A percentile compares a stretch with the other conserved stretches of the same genome.
Evolutionary conservation across 1,140 invertebrate genomes (phyloP).

Genomic region (Holotrichia oblita): DNA sequence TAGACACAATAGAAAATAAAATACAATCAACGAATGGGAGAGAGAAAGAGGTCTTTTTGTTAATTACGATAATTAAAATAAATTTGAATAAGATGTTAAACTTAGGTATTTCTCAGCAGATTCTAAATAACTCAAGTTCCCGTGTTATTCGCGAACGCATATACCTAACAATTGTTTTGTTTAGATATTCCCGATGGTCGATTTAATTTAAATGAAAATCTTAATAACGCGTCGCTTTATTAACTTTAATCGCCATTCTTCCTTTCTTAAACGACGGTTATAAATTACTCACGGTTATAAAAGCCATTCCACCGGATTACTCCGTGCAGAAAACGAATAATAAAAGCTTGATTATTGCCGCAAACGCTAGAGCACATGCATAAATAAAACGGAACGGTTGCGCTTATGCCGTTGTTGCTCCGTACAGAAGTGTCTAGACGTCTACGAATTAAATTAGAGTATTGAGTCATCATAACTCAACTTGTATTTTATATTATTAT

Average conservation of each 20-base stretch:
- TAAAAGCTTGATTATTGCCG: neutral
- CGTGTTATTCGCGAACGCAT: too few species aligned
- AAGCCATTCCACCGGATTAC: neutral
- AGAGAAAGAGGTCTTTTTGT: too few species aligned
- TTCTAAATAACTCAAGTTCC: too few species aligned
- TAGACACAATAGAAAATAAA: too few species aligned
- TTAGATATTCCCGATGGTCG: neutral
- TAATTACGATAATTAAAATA: too few species aligned
- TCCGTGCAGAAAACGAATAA: neutral
- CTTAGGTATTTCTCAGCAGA: too few species aligned
- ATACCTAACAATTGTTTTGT: too few species aligned
- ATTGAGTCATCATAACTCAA: neutral
- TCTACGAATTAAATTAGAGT: slow-evolving; percentile 13
- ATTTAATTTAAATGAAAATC: neutral
- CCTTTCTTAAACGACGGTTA: too few species aligned
- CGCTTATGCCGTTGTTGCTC: neutral
- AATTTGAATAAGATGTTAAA: too few species aligned
- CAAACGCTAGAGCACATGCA: neutral
- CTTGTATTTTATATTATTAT: neutral
- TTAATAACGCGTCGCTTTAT: slow-evolving; percentile 7
- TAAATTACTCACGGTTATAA: neutral
- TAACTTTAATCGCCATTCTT: neutral
- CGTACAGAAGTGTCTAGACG: neutral
- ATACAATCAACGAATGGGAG: too few species aligned
- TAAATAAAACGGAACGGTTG: neutral